Percentiles rank a stretch among this genome's conserved stretches.
These are phyloP conservation scores for Epinotia nisella DNA, from an alignment of 2,888 invertebrate species.

Conservation along the genomic window DNA sequence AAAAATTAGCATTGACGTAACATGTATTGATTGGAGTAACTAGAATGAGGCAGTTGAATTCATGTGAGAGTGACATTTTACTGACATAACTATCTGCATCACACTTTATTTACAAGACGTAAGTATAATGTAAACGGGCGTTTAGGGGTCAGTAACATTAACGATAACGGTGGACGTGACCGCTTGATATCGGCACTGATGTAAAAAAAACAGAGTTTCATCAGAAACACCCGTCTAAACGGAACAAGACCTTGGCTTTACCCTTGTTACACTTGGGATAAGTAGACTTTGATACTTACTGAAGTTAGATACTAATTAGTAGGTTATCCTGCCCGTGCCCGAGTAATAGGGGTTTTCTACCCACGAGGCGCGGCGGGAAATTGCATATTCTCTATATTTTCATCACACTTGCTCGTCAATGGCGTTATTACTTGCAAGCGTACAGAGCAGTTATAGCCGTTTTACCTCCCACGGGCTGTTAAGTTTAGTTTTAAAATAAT, in stretches of 20 bases:
- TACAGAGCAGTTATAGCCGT: too few relatives aligned
- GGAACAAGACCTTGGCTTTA: slow-evolving; percentile 2
- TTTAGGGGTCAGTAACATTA: slow-evolving; percentile 61
- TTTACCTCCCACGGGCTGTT: too few relatives aligned
- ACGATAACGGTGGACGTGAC: slow-evolving; percentile 51
- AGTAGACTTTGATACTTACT: neutral
- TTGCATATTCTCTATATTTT: too few relatives aligned
- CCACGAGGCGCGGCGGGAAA: too few relatives aligned
- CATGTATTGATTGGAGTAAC: neutral
- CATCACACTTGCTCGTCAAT: too few relatives aligned
- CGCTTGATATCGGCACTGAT: slow-evolving; percentile 39
- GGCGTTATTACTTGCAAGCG: too few relatives aligned
- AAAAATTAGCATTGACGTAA: too few relatives aligned
- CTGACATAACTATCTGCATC: slow-evolving; percentile 12
- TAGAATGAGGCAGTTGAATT: neutral
- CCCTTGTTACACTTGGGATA: neutral
- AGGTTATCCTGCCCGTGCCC: neutral
- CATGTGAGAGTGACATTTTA: slow-evolving; percentile 30
- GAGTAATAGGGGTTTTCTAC: neutral
- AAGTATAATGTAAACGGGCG: slow-evolving; percentile 27
- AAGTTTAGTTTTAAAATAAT: too few relatives aligned
- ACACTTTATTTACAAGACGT: slow-evolving; percentile 14
- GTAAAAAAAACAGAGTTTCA: slow-evolving; percentile 40
- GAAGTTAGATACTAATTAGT: neutral
- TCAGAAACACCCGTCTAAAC: slow-evolving; percentile 27